Base-by-base conservation (phyloP, 1,140 invertebrate species). In the Frieseomelitta varia region DNA sequence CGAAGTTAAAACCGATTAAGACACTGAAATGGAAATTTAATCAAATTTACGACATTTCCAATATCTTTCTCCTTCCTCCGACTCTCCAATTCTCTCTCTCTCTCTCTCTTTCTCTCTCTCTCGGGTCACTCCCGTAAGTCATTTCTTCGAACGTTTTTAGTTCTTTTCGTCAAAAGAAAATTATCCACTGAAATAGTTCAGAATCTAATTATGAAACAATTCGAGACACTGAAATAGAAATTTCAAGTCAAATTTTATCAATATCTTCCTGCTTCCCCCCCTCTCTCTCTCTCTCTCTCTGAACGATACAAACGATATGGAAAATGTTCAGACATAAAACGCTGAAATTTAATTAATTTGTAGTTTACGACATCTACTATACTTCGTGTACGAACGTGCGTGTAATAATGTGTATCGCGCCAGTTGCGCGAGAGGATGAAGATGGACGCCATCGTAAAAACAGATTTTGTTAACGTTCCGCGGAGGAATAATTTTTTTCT, bases 341-440 rank as follows among this genome's bases (percentile, higher is more conserved):
- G n/a, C 8, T 47, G 51, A 74, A 3, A 24, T 74, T 56, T 74
- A 74, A 74, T 74, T 21, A 74, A 74, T 53, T 55, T 24, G 11
- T 24, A 55, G 1, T 74, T 74, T 74, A 74, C 2, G 27, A 8
- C 72, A 15, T 56, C 19, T 24, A 55, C 8, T 21, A 30, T 30
- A 24, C 6, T 56, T 74, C 12, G 51, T n/a, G 8, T 51, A 34
- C 2, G 27, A 30, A 2, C 8, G 15, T 27, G 2, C 17, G 51
- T n/a, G n/a, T 30, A 73, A 73, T 73, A 73, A 39, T 39, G 6
- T 39, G 39, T 53, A 73, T 30, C 17, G n/a, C 14, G 47, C 0
- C 21, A 39, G 67, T 39, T 68, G 30, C 17, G 51, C 11, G 19
- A 74, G 21, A 47, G 39, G 39, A 21, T 17, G 68, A 47, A 8